Conservation (phyloP, 2,113 vertebrate genomes). For the Haliaeetus leucogaster region DNA sequence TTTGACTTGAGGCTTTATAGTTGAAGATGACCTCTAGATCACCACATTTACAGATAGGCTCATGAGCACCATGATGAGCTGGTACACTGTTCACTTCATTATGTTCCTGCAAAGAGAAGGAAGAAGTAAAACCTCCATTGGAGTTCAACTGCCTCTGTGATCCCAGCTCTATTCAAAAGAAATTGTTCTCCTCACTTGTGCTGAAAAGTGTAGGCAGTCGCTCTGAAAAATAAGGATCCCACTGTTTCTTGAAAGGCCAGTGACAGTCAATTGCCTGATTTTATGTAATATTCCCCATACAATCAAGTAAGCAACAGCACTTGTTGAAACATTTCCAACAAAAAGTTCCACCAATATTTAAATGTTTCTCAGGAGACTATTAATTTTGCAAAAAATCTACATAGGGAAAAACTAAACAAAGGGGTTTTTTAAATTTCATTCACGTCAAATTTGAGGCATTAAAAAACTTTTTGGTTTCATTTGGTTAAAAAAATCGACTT, state of each 20-base stretch:
- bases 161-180: not conserved
- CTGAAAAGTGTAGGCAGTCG: not conserved
- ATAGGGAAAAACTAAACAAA: not conserved
- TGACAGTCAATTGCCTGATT: not conserved
- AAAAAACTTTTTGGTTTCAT: not conserved
- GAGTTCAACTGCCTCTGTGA: not conserved
- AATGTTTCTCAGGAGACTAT: not conserved
- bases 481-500: not conserved
- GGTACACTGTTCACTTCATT: slow-evolving; percentile 23
- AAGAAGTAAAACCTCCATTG: not conserved
- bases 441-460: not conserved
- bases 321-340: not conserved
- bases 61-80: slow-evolving; percentile 11
- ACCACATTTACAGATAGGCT: slow-evolving; percentile 88
- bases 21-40: slow-evolving; percentile 84
- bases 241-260: not conserved
- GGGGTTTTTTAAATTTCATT: not conserved
- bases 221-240: not conserved
- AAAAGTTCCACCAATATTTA: not conserved
- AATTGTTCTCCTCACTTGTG: not conserved
- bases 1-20: slow-evolving; percentile 79
- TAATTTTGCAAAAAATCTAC: not conserved
- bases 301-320: not conserved
- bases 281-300: not conserved
- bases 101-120: slow-evolving; percentile 68